Evolutionary conservation across 2,113 vertebrate species (phyloP), one percentile per base, ranked within the genome.

Genomic region (Perognathus longimembris): DNA sequence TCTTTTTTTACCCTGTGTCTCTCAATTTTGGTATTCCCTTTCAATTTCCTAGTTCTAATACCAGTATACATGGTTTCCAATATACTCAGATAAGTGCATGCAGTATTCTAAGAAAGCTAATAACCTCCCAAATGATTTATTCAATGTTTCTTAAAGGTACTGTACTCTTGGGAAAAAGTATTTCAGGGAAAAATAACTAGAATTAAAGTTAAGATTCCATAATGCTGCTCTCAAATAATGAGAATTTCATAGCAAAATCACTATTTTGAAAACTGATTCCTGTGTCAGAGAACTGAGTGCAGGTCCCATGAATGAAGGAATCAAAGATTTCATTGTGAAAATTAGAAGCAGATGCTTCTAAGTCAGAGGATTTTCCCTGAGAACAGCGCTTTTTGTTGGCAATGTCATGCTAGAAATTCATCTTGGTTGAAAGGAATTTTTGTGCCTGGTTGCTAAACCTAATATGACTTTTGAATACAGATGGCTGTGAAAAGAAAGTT

Each of bases 261-360:
- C 91, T 70, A 83, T 75, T 75, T 95, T 40, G 83, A 75, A 94
- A 94, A 85, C 66, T 79, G 81, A 90, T 84, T 32, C 95, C 9
- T 92, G 64, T 26, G 67, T 0, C 92, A 63, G 32, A 73, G 69
- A 95, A 92, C 82, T 90, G 92, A 89, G 92, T 93, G 89, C 88
- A 89, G 64, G 91, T 85, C 67, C 76, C 59, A 21, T 92, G 83
- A 96, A 96, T 93, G 28, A 0, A 92, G 64, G 93, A 98, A 97
- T 98, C 97, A 98, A 98, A 98, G 98, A 97, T 96, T 96, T 96
- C 97, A 97, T 97, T 99, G 99, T 99, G 94, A 97, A 97, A 99
- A 99, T 96, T 98, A 98, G 98, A 99, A 99, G 98, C 99, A 99
- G 99, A 99, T 99, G 98, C 98, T 98, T 67, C 97, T 95, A 97